Base-by-base conservation (phyloP, 1,140 invertebrate species). In the Drosophila guanche region DNA sequence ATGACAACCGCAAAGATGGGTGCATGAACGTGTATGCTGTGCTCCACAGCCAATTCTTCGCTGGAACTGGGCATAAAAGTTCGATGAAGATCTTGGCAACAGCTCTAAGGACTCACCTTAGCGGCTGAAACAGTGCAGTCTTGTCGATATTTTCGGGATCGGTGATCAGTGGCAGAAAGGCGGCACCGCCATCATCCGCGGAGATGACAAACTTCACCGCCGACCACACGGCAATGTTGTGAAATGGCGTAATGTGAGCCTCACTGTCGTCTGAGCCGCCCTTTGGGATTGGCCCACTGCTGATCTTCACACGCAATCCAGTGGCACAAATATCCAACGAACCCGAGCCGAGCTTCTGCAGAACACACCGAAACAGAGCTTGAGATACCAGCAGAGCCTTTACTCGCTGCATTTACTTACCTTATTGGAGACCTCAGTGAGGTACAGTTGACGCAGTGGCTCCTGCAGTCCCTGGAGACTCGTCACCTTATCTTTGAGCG, bases 1-100 rank as follows among this genome's bases (percentile, higher is more conserved):
- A 98, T 98, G 16, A 98, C 96, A 42, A 97, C 97, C 10, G 96
- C 96, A 91, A 98, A 97, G 80, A 98, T 94, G 1, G 97, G 97
- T 0, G 96, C 96, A 92, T 97, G 96, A 5, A 93, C 51, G 23
- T 84, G 80, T 29, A 86, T 65, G 51, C 84, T 91, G 55, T 76
- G 29, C 91, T 92, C 2, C 65, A 91, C 40, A 89, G 91, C 42
- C 83, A 92, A 40, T 83, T 92, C 61, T 71, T 91, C 90, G n/a
- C 57, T 58, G 14, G 59, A 47, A 69, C 90, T 91, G 10, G 1
- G 8, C 10, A 37, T 12, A 12, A 1, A 4, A 12, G 10, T 37
- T 37, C 0, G 33, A 12, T 37, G 3, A 37, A 1, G 1, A 10
- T 4, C n/a, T 8, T 3, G 2, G 22, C n/a, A 16, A 10, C 10